phyloP scores from a whole-genome alignment of 2,113 vertebrate genomes.

The Mionectes macconnelli region DNA sequence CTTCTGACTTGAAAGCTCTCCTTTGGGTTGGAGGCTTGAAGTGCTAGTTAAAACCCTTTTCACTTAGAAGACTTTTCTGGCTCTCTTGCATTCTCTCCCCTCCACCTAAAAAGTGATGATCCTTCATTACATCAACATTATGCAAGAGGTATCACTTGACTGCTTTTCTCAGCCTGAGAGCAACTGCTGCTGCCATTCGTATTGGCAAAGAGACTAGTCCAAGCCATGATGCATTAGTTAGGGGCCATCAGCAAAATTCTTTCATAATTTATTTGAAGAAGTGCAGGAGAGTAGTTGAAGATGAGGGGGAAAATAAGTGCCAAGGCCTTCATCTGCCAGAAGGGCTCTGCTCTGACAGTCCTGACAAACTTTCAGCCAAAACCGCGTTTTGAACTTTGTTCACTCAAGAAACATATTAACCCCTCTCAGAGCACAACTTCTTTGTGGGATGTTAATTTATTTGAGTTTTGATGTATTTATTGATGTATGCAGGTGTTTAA shows the following conservation, averaged over 20 bases:
- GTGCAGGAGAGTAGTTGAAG: background rate
- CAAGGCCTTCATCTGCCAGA: background rate
- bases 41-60: conserved; percentile 8
- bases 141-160: background rate
- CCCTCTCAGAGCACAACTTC: background rate
- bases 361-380: background rate
- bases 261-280: background rate
- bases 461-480: background rate
- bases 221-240: background rate
- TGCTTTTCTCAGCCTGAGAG: background rate
- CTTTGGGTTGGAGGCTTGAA: background rate
- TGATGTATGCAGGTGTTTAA: background rate
- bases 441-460: background rate
- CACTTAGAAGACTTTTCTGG: background rate
- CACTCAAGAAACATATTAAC: background rate
- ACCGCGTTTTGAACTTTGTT: background rate
- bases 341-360: background rate
- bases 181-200: background rate
- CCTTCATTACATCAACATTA: background rate
- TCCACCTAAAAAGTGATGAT: background rate
- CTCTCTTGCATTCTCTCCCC: background rate
- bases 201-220: background rate
- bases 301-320: background rate
- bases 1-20: background rate
- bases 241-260: background rate